These are phyloP conservation scores for Bombus breviceps DNA, from an alignment of 1,140 invertebrate species.

Conservation along the genomic window DNA sequence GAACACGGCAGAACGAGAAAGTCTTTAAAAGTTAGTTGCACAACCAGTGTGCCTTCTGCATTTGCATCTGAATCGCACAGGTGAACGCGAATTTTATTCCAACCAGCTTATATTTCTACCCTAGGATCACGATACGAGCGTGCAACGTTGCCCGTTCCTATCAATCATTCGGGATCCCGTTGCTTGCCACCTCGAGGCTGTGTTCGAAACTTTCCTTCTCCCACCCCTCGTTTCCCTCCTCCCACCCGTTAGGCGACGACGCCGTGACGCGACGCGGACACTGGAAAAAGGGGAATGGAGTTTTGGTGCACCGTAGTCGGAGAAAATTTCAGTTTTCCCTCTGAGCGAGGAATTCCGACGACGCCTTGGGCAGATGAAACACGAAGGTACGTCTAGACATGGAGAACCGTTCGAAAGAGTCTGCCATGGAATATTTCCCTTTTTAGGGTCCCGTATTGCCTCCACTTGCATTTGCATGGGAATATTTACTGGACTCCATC, in stretches of 20 bases:
- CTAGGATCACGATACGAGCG: constrained; percentile 56
- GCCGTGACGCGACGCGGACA: not conserved
- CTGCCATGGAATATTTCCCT: constrained; percentile 4
- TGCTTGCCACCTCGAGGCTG: constrained; percentile 58
- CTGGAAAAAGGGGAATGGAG: constrained; percentile 45
- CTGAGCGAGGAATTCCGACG: constrained; percentile 40
- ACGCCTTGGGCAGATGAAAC: constrained; percentile 47
- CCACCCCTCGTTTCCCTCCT: not conserved
- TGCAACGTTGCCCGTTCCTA: constrained; percentile 46
- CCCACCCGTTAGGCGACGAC: not conserved
- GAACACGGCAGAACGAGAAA: not conserved
- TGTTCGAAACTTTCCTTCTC: constrained; percentile 52
- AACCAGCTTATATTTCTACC: constrained; percentile 31
- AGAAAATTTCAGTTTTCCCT: constrained; percentile 50
- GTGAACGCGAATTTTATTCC: constrained; percentile 9
- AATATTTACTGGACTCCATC: not conserved
- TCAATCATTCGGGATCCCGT: constrained; percentile 63
- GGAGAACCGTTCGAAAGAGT: constrained; percentile 38
- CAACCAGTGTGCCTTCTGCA: constrained; percentile 46
- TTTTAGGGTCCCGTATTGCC: not conserved
- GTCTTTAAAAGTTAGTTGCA: constrained; percentile 10
- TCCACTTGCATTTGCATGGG: not conserved
- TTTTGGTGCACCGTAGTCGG: constrained; percentile 34
- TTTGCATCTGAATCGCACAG: constrained; percentile 62
- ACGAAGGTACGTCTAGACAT: constrained; percentile 55